Percentiles rank a stretch among this genome's conserved stretches.
Conservation (phyloP, 1,140 invertebrate genomes). For the Cepaea nemoralis region DNA sequence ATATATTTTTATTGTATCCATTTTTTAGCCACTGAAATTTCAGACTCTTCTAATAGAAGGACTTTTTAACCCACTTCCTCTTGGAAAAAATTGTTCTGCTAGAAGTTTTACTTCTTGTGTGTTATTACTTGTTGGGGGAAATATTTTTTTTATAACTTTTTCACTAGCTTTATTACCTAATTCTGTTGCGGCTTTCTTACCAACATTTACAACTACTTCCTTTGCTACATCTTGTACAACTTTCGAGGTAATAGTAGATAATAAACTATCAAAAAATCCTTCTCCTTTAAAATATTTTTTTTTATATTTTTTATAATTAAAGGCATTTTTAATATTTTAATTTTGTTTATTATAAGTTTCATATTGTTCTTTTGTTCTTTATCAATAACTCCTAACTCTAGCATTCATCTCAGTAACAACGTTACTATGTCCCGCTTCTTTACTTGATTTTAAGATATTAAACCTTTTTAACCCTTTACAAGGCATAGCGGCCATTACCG, state of each 20-base stretch:
- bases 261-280: not conserved
- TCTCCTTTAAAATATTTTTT: not conserved
- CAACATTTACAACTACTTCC: not conserved
- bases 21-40: not conserved
- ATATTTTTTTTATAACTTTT: constrained; percentile 3
- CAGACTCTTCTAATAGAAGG: not conserved
- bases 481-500: too few species aligned
- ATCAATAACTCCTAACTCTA: not conserved
- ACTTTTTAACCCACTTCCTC: not conserved
- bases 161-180: constrained; percentile 8
- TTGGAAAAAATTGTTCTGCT: not conserved
- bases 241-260: too few species aligned
- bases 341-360: not conserved
- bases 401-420: too few species aligned
- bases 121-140: not conserved
- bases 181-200: not conserved
- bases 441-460: not conserved
- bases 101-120: not conserved
- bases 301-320: not conserved
- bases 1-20: constrained; percentile 5
- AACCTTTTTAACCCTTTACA: not conserved
- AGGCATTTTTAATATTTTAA: not conserved
- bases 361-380: not conserved
- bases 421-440: not conserved
- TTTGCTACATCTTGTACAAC: not conserved